Evolutionary conservation across 23 tunicate genomes (phyloP), one percentile per base, ranked within the genome.

Genomic region (Corella eumyota): DNA sequence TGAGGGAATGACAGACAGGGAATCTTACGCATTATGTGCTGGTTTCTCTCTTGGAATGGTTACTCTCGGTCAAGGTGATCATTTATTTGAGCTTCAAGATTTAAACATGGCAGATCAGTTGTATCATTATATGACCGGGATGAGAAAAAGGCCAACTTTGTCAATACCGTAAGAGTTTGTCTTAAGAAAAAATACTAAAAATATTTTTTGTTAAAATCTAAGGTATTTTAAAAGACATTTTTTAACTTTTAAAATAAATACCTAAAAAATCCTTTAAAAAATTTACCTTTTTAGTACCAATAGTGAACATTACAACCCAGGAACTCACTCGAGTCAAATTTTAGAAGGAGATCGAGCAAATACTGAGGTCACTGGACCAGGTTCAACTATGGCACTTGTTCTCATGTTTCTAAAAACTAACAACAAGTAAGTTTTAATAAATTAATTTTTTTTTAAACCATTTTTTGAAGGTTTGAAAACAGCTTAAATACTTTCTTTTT

Each of bases 41-140:
- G 98, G 98, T 34, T 74, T 82, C 45, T 93, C 98, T 0, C 79
- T 92, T 24, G 98, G 98, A 28, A 62, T 90, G 76, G 79, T 92
- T 2, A 66, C 85, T 2, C 73, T 81, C 0, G 98, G 98, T 22
- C 60, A 56, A 47, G 98, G 98, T 5, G 74, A 65, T 34, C 61
- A 62, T 4, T 54, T 73, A 25, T 70, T 70, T 5, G 81, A 79
- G 31, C 56, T 88, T 2, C 79, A 78, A 0, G 96, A 88, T 61
- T 67, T 88, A 3, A 72, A 73, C 67, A 78, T 88, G 45, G 58
- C 88, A 1, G 78, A 88, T 34, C 65, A 72, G 63, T 62, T 88
- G 38, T 79, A 47, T 36, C 88, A 88, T 56, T 73, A 65, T 32
- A 73, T 88, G 87, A 88, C 88, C 30, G 96, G 96, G 29, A 60